phyloP scores from a whole-genome alignment of 1,140 invertebrate species.

The Melanaphis sacchari region DNA sequence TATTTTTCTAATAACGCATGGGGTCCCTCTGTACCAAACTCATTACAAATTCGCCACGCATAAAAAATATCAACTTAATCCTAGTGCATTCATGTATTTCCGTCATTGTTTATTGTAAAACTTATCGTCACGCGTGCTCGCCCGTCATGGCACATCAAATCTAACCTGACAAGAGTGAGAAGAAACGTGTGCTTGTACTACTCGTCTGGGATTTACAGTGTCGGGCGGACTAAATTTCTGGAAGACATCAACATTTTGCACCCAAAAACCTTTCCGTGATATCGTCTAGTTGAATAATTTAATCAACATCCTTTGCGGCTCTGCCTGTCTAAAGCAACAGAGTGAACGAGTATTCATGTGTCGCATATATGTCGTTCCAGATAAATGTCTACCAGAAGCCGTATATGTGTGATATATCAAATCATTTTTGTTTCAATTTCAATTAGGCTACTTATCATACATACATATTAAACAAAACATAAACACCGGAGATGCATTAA shows the following conservation, averaged over 20 bases:
- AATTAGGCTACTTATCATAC: constrained; percentile 18
- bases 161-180: not conserved
- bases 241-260: constrained; percentile 10
- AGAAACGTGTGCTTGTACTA: not conserved
- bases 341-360: not conserved
- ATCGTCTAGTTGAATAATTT: not conserved
- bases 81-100: not conserved
- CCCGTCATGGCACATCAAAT: not conserved
- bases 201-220: not conserved
- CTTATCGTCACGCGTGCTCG: not conserved
- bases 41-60: not conserved
- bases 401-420: not conserved
- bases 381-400: not conserved
- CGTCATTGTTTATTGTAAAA: not conserved
- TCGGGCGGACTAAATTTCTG: not conserved
- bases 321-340: not conserved
- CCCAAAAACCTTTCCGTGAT: not conserved
- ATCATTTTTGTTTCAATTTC: constrained; percentile 48
- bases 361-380: not conserved
- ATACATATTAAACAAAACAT: not conserved
- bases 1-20: not conserved
- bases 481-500: not conserved
- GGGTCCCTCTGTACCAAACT: not conserved
- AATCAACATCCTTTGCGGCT: not conserved
- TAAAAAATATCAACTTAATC: not conserved